A percentile compares a stretch with the other conserved stretches of the same genome.
phyloP scores from a whole-genome alignment of 2,113 vertebrate genomes.

The Grus americana region DNA sequence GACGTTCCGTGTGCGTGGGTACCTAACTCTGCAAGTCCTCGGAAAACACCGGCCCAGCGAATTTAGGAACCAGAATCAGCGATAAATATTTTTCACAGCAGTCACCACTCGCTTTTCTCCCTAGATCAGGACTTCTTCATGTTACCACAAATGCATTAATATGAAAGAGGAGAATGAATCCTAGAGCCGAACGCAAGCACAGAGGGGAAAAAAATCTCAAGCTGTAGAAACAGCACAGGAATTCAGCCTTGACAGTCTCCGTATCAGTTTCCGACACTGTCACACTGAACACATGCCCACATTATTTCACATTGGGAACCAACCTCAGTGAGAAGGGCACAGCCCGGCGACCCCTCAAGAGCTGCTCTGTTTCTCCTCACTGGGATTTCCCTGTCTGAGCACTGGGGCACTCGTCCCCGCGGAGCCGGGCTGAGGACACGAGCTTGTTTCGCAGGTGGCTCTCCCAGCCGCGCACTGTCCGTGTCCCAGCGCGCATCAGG shows the following conservation, averaged over 20 bases:
- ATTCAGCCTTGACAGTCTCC: background rate
- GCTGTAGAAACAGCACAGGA: background rate
- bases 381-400: background rate
- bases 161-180: background rate
- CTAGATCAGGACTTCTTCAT: background rate
- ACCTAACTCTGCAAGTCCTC: background rate
- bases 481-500: accelerated
- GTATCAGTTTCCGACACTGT: background rate
- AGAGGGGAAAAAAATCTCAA: background rate
- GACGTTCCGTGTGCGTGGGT: background rate
- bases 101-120: background rate
- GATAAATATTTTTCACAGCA: background rate
- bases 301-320: accelerated
- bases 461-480: accelerated
- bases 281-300: background rate
- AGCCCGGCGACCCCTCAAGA: accelerated
- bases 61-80: background rate
- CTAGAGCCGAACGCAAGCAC: background rate
- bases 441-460: background rate
- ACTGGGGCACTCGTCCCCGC: accelerated
- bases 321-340: background rate
- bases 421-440: accelerated
- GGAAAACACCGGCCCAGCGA: background rate
- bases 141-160: background rate
- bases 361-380: background rate